These are phyloP conservation scores for Acanthis flammea DNA, from an alignment of 2,797 vertebrate genomes.

Conservation along the genomic window DNA sequence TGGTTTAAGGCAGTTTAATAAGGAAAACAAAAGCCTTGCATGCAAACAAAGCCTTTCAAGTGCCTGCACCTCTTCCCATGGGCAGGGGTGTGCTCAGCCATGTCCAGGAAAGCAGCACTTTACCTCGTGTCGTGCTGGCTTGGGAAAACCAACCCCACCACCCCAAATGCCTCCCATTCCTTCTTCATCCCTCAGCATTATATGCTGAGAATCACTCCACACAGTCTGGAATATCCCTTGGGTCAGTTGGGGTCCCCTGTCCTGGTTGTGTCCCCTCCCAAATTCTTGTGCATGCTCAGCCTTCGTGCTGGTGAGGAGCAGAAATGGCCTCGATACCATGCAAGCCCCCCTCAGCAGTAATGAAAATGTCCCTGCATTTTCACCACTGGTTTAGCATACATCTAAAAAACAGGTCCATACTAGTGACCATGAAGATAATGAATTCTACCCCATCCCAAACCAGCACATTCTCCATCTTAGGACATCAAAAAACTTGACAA, in stretches of 20 bases:
- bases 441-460: background rate
- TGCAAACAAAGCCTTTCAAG: background rate
- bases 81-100: background rate
- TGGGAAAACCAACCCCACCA: fast-evolving
- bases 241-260: too few species aligned
- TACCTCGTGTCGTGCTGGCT: fast-evolving
- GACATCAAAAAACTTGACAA: background rate
- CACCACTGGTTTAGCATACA: background rate
- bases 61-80: fast-evolving
- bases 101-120: background rate
- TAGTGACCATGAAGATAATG: background rate
- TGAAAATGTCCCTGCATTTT: background rate
- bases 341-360: background rate
- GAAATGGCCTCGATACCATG: fast-evolving
- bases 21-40: fast-evolving
- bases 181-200: background rate
- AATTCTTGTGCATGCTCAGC: background rate
- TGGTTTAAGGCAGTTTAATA: background rate
- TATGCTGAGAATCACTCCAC: too few species aligned
- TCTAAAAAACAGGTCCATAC: background rate
- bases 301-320: background rate
- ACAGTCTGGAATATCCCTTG: background rate
- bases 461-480: background rate
- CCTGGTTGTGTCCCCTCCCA: background rate
- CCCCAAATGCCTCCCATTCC: fast-evolving